Conservation (phyloP, 2,113 vertebrate species). For the Catharus bicknelli region DNA sequence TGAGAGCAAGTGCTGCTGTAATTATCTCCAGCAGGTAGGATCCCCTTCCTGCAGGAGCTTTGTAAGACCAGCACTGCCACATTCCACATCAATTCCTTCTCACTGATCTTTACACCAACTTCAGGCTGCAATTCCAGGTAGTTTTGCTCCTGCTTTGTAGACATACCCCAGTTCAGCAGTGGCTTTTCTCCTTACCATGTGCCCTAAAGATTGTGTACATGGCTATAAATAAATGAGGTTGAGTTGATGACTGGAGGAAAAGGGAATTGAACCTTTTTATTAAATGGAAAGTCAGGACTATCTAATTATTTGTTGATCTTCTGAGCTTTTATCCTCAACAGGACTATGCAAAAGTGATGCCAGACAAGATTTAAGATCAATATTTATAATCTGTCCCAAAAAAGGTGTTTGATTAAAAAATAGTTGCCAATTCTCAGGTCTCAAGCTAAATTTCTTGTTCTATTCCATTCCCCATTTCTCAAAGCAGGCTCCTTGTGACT, state of each 20-base stretch:
- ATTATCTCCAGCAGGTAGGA: not conserved
- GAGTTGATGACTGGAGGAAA: not conserved
- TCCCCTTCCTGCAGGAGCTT: not conserved
- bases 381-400: not conserved
- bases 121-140: not conserved
- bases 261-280: not conserved
- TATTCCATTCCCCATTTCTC: not conserved
- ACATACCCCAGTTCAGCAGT: not conserved
- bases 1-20: not conserved
- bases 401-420: not conserved
- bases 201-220: not conserved
- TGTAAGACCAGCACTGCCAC: conserved; percentile 4
- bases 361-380: not conserved
- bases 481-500: not conserved
- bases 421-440: not conserved
- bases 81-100: conserved; percentile 33
- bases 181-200: not conserved
- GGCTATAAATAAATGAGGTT: not conserved
- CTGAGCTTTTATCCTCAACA: not conserved
- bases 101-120: not conserved
- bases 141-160: not conserved
- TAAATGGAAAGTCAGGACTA: not conserved
- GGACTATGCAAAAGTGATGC: not conserved
- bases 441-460: not conserved
- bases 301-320: not conserved